Base-by-base conservation (phyloP, 1,140 invertebrate species). In the Diachasma alloeum region DNA sequence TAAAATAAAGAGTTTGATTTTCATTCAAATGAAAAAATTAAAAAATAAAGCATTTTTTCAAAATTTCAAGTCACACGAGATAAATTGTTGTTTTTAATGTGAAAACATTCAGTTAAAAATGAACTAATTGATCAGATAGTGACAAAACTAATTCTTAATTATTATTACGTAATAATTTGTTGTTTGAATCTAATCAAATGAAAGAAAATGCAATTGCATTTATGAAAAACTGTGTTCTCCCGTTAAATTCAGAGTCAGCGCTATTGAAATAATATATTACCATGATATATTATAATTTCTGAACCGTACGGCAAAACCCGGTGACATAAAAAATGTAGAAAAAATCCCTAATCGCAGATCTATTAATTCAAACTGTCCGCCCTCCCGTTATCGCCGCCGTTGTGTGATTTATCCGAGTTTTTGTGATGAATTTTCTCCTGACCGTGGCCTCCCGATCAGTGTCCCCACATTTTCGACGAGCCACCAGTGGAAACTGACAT, bases 361-460 rank as follows among this genome's bases (percentile, higher is more conserved):
- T 71, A 71, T 71, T 71, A 46, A 71, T 71, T 46, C 42, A 48
- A 44, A 70, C 39, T 63, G 59, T 63, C 39, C 42, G 13, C 39
- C 19, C 42, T 46, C 19, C 48, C 22, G 42, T 71, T 71, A 71
- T 71, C 69, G 69, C 48, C 69, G 24, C 3, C 24, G 19, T 59
- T 70, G 5, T 17, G 68, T 71, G 69, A 71, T 71, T 71, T 71
- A 71, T 71, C 4, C 15, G 22, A 71, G 39, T 71, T 71, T 71
- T 48, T 71, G 13, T 71, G n/a, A 6, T 5, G 24, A 36, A 19
- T 19, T 39, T 36, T 44, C 24, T 31, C 31, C 24, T 11, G 17
- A 24, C 26, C 66, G 24, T 39, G 4, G n/a, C 13, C 11, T 36
- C 24, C 26, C 17, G 4, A n/a, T 39, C 4, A 69, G 17, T 69